Percentiles rank a stretch among this genome's conserved stretches.
These are phyloP conservation scores for Sipha maydis DNA, from an alignment of 2,888 invertebrate species.

Conservation along the genomic window DNA sequence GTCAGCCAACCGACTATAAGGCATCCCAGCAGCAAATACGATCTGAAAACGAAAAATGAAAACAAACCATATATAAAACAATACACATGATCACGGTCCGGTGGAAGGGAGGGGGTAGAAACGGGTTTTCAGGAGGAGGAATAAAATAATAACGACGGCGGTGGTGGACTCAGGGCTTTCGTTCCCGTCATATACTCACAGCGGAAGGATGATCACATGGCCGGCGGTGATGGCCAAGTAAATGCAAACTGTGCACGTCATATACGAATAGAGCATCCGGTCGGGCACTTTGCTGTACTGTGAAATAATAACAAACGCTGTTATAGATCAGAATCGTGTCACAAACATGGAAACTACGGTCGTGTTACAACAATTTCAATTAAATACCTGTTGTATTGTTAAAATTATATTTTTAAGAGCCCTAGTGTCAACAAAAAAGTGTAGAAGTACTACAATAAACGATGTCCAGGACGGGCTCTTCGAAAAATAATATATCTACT, in stretches of 20 bases:
- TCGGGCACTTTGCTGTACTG: conserved; percentile 87
- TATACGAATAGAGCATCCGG: conserved; percentile 86
- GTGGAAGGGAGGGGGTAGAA: no score
- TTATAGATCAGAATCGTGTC: neutral
- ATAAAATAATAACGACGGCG: no score
- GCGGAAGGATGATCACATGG: conserved; percentile 71
- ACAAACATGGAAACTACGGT: no score
- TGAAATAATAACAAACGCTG: conserved; percentile 66
- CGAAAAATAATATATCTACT: no score
- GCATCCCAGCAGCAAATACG: conserved; percentile 67
- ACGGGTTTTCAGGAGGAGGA: conserved; percentile 10
- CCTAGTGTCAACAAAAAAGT: no score
- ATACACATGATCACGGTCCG: neutral
- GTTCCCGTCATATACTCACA: conserved; percentile 66
- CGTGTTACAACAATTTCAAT: no score
- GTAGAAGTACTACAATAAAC: no score
- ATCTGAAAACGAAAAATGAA: conserved; percentile 66
- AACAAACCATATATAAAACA: neutral
- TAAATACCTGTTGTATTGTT: no score
- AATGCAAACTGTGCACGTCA: conserved; percentile 81
- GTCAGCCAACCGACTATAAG: conserved; percentile 66
- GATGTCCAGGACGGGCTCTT: no score
- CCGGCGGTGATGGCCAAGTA: conserved; percentile 77
- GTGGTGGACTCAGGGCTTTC: no score
- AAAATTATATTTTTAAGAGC: no score